Base-by-base conservation (phyloP, 37 sponge, comb jelly and placozoan species). In the Theonella swinhoei region DNA sequence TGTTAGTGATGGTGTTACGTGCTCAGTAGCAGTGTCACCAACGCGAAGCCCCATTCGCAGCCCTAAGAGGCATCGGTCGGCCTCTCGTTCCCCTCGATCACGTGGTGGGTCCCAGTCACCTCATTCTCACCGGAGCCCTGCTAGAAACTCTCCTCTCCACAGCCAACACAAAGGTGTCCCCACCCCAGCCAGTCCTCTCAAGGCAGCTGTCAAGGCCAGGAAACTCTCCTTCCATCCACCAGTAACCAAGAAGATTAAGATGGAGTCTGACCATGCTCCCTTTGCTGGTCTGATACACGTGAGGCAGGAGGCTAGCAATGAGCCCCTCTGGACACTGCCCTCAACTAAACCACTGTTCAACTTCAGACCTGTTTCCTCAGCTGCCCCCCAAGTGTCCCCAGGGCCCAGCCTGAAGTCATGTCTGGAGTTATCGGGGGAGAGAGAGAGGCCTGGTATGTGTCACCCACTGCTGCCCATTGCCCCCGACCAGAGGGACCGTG, bases 201-300 rank as follows among this genome's bases (percentile, higher is more conserved):
- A 47, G 54, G 14, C 7, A 7, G 14, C 11, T 47, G 11, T 47
- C 54, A 7, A 47, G 54, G 11, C 54, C 11, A 47, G 54, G 14
- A 14, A 17, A 47, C 54, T 47, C 11, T 17, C 14, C 11, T 17
- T 47, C 7, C 54, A 7, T 14, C 43, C n/a, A 14, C 3, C 11
- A 5, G 43, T 4, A 28, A 40, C 35, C 38, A 70, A 70, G 8
- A 4, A 4, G 9, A 9, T 11, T 3, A 34, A 5, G 7, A 34
- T 35, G 22, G 22, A 11, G 35, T 17, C 62, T 62, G 85, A 84
- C 68, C 23, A 39, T 34, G 68, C 77, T 0, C 85, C 85, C 17
- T 84, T 76, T 41, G 23, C 33, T 26, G 47, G 37, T 30, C 34
- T 84, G 31, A 77, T 75, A 0, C 85, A 84, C 42, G 85, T 84